phyloP scores from a whole-genome alignment of 2,113 vertebrate genomes.

The Myanophis thanlyinensis region DNA sequence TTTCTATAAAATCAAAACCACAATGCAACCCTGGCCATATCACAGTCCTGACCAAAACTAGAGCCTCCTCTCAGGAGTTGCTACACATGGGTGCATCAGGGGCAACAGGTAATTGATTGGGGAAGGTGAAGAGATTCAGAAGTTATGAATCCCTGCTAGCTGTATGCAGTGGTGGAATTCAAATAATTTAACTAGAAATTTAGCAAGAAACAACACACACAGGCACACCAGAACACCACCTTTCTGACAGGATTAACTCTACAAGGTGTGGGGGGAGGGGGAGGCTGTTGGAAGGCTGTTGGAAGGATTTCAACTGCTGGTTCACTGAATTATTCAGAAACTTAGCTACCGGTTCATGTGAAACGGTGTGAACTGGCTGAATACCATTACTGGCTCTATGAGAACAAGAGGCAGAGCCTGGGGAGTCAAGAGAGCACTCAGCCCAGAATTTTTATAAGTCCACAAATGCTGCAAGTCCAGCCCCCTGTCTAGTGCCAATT shows the following conservation, averaged over 20 bases:
- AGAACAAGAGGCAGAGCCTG: background rate
- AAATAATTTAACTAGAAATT: too few relatives aligned
- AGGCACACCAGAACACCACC: too few relatives aligned
- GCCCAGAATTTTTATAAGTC: background rate
- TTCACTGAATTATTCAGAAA: too few relatives aligned
- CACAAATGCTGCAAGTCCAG: background rate
- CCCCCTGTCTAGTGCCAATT: background rate
- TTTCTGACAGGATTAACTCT: too few relatives aligned
- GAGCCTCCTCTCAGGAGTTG: background rate
- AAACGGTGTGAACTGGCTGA: too few relatives aligned
- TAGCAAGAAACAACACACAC: too few relatives aligned
- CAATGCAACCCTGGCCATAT: background rate
- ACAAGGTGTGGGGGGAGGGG: too few relatives aligned
- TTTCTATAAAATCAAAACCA: background rate
- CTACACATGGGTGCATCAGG: background rate
- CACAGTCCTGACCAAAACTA: background rate
- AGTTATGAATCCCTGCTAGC: background rate
- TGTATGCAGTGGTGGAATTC: too few relatives aligned
- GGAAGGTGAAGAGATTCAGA: background rate
- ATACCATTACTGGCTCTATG: too few relatives aligned
- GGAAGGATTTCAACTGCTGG: too few relatives aligned
- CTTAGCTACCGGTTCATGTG: too few relatives aligned
- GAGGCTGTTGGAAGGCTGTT: too few relatives aligned
- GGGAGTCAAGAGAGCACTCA: background rate
- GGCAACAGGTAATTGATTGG: background rate